Evolutionary conservation across 2,888 invertebrate species (phyloP), one percentile per base, ranked within the genome.

Genomic region (Drosophila bunnanda): DNA sequence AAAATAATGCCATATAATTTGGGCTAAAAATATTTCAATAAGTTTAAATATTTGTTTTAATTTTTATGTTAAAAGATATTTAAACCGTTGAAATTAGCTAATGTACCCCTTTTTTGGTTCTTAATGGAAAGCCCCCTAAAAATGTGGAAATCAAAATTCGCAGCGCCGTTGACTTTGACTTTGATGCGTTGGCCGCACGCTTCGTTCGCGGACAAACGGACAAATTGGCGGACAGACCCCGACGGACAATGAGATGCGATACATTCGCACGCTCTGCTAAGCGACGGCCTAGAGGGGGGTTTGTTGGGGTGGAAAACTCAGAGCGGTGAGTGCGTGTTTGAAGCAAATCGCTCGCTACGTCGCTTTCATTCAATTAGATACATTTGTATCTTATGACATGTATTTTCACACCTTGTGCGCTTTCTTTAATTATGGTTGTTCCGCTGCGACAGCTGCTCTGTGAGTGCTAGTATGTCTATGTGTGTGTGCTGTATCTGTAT

Each of bases 301-400:
- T 8, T 4, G 15, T 5, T n/a, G 58, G 25, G 32, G 8, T 20
- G 36, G 10, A 13, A 22, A 7, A 30, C 48, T 9, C 48, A 13
- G 70, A 39, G 41, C 12, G 41, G 72, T 32, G 62, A 60, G 73
- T 89, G 89, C 83, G 82, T 83, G 82, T 69, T 86, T 80, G 68
- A 76, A 86, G 78, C 76, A 88, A 87, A 83, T 89, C 81, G 76
- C 39, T 82, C 55, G 80, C 71, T 69, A 65, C 53, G 75, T 71
- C 65, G 82, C 74, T 77, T 75, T 80, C 85, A 80, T 82, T 82
- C 89, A 87, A 87, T 87, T 87, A 89, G 89, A 89, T 89, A 88
- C 89, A 89, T 87, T 89, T 87, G 86, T 87, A 87, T 88, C 89
- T 89, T 85, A 86, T 88, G 88, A 87, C 89, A 88, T 76, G 82